Percentiles rank a stretch among this genome's conserved stretches.
phyloP scores from a whole-genome alignment of 2,797 vertebrate species.

The Halcyon leucocephala region DNA sequence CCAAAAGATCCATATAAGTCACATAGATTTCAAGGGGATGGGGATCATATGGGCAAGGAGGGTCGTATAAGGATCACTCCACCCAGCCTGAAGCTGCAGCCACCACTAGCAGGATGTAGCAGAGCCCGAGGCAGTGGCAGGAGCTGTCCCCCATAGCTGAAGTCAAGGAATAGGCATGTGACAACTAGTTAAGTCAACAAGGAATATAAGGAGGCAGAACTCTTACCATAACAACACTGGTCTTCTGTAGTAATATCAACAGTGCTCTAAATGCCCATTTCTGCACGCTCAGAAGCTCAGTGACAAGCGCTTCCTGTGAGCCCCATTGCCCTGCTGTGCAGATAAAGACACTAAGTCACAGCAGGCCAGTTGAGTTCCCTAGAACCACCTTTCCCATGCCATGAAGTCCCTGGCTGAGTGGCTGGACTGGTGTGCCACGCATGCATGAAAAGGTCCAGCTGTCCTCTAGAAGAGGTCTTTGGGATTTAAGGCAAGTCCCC shows the following conservation, averaged over 20 bases:
- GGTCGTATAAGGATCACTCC: no score
- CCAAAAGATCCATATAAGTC: background rate
- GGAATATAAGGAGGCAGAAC: background rate
- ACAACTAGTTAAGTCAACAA: background rate
- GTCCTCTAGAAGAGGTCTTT: background rate
- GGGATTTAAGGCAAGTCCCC: slow-evolving; percentile 60
- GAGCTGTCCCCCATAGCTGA: background rate
- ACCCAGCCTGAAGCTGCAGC: background rate
- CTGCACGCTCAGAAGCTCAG: background rate
- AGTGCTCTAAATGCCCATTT: background rate
- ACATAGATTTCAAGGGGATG: background rate
- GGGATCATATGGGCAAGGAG: background rate
- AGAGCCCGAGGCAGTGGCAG: background rate
- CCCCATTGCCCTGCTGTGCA: background rate
- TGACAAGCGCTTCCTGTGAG: background rate
- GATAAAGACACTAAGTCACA: background rate
- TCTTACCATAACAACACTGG: background rate
- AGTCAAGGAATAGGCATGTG: background rate
- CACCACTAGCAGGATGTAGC: background rate
- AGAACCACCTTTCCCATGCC: background rate
- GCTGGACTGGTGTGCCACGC: background rate
- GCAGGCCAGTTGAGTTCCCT: background rate
- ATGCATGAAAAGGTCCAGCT: background rate
- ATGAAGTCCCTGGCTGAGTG: background rate
- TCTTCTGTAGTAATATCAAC: background rate